Percentiles rank a stretch among this genome's conserved stretches.
These are phyloP conservation scores for Gymnoscopelus microlampas DNA, from an alignment of 2,797 vertebrate genomes.

Conservation along the genomic window DNA sequence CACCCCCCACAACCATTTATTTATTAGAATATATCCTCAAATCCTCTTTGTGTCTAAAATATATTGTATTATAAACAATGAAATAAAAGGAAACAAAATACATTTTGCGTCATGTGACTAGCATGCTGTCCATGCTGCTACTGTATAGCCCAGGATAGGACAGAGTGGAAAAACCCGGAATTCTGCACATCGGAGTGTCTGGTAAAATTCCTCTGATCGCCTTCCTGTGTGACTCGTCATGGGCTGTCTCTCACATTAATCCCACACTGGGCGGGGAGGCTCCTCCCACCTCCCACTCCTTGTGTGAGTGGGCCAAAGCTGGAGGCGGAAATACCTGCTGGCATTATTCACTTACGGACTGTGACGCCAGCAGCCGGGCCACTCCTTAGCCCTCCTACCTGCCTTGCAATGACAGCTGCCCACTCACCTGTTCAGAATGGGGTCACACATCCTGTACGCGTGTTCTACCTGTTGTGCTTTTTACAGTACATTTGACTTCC, in stretches of 20 bases:
- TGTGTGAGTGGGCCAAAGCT: conserved; percentile 51
- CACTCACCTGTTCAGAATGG: conserved; percentile 71
- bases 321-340: conserved; percentile 74
- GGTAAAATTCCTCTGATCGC: conserved; percentile 66
- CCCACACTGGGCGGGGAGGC: conserved; percentile 51
- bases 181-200: conserved; percentile 19
- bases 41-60: too few species aligned
- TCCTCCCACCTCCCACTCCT: conserved; percentile 68
- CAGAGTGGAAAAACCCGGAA: conserved; percentile 42
- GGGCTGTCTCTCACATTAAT: conserved; percentile 56
- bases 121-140: too few species aligned
- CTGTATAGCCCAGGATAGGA: neutral
- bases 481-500: conserved; percentile 49
- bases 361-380: conserved; percentile 72
- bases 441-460: conserved; percentile 60
- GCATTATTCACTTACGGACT: conserved; percentile 58
- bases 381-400: conserved; percentile 77
- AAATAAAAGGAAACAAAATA: too few species aligned
- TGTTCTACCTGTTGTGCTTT: conserved; percentile 30
- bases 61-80: too few species aligned
- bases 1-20: neutral
- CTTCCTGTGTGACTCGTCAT: conserved; percentile 60
- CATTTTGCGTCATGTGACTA: too few species aligned
- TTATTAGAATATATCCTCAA: neutral
- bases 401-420: conserved; percentile 69